These are phyloP conservation scores for Drosophila ficusphila DNA, from an alignment of 1,140 invertebrate species.

Conservation along the genomic window DNA sequence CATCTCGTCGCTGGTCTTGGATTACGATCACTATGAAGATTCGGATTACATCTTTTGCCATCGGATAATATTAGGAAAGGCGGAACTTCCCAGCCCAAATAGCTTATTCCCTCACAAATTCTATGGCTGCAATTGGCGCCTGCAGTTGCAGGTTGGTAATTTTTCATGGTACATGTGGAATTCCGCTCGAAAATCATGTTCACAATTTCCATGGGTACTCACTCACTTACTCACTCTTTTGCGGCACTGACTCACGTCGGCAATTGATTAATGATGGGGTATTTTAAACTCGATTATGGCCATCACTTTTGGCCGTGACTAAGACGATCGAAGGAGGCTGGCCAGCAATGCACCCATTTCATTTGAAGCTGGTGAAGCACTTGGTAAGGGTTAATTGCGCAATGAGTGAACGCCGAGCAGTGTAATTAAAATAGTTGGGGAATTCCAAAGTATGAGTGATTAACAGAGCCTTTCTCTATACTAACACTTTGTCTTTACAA, in stretches of 20 bases:
- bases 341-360: slow-evolving; percentile 19
- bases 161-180: slow-evolving; percentile 50
- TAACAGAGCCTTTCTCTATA: neutral
- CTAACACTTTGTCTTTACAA: neutral
- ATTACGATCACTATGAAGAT: slow-evolving; percentile 24
- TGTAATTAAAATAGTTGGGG: slow-evolving; percentile 1
- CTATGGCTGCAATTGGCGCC: slow-evolving; percentile 69
- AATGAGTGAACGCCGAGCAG: slow-evolving; percentile 10
- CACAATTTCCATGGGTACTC: slow-evolving; percentile 42
- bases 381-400: slow-evolving; percentile 10
- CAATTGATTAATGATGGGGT: slow-evolving; percentile 68
- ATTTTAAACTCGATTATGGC: slow-evolving; percentile 73
- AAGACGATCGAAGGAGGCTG: slow-evolving; percentile 30
- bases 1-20: neutral
- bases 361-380: slow-evolving; percentile 19
- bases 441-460: neutral
- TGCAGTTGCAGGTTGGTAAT: slow-evolving; percentile 65
- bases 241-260: slow-evolving; percentile 20
- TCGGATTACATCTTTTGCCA: slow-evolving; percentile 26
- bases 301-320: slow-evolving; percentile 43
- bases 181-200: slow-evolving; percentile 32
- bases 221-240: slow-evolving; percentile 24
- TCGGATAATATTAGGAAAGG: slow-evolving; percentile 13
- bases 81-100: slow-evolving; percentile 7
- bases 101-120: slow-evolving; percentile 1